Evolutionary conservation across 2,113 vertebrate species (phyloP).

Genomic region (Catharus bicknelli): DNA sequence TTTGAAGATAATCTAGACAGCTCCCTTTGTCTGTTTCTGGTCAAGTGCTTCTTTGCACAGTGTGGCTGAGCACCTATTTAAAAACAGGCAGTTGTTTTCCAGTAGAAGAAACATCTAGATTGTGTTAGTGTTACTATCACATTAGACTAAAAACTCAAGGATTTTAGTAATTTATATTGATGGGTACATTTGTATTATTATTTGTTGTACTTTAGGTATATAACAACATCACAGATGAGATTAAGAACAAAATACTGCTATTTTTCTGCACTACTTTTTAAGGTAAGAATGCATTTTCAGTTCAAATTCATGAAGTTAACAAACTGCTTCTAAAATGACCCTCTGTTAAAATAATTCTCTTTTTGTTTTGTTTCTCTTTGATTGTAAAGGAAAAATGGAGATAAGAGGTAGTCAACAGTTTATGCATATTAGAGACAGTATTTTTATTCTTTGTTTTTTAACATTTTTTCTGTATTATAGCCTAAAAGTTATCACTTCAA

Average conservation of each 20-base stretch:
- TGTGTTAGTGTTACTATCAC: neutral
- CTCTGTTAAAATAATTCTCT: neutral
- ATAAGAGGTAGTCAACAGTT: neutral
- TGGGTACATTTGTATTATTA: neutral
- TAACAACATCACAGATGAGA: conserved; percentile 75
- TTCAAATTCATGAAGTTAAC: neutral
- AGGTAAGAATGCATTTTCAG: conserved; percentile 78
- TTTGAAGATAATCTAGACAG: neutral
- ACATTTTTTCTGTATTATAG: neutral
- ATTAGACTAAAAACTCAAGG: neutral
- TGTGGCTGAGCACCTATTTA: neutral
- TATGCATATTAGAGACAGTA: conserved; percentile 1
- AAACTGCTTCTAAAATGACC: conserved; percentile 2
- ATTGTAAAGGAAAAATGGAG: neutral
- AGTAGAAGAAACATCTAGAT: neutral
- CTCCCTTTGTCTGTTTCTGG: neutral
- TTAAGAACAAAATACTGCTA: conserved; percentile 82
- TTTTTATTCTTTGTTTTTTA: conserved; percentile 22
- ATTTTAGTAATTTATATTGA: neutral
- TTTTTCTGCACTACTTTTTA: conserved; percentile 90
- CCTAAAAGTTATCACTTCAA: conserved; percentile 47
- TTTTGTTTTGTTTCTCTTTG: neutral
- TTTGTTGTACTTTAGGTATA: conserved; percentile 75
- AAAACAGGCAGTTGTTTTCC: neutral
- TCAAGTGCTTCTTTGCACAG: neutral